Base-by-base conservation (phyloP, 1,140 invertebrate genomes). In the Aradophagus sp. region DNA sequence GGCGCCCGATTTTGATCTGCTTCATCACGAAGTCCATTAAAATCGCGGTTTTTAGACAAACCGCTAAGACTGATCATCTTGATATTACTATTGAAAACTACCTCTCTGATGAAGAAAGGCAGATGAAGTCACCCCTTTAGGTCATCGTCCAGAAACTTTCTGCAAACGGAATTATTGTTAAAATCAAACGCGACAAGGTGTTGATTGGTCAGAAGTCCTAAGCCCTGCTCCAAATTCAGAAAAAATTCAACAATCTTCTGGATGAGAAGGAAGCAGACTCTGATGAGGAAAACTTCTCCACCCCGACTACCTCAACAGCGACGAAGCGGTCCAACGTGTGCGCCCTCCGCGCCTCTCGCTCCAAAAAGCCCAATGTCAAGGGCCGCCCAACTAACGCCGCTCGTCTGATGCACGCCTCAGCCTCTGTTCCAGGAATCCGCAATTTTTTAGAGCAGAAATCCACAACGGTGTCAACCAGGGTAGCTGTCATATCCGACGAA, bases 381-480 rank as follows among this genome's bases (percentile, higher is more conserved):
- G 26, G 27, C 14, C 27, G 42, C 15, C 26, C 26, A 2, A 5
- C 42, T 13, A 31, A 31, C 5, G 14, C 14, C 12, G 42, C 7
- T 2, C 10, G n/a, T 14, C 27, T 17, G 13, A 45, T 16, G 19
- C 16, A 13, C 3, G 14, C 42, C 8, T 45, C 42, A 6, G 7
- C 15, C 6, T 1, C 14, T 8, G 5, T 32, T 8, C 8, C 26
- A 5, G 27, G 27, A 16, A 45, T 45, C 23, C 26, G 27, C 8
- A 32, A 45, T 45, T 45, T 45, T 17, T 45, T 32, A 5, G 27
- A 16, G 1, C 26, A n/a, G 15, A 45, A 45, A 32, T 11, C 42
- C 26, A n/a, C 42, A 5, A 5, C 20, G 26, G 6, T 27, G 11
- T 8, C 39, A 7, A 11, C 6, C 1, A 31, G 14, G 19, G 12